Evolutionary conservation across 35 echinoderm and acorn worm genomes (phyloP).

Genomic region (Apostichopus japonicus): DNA sequence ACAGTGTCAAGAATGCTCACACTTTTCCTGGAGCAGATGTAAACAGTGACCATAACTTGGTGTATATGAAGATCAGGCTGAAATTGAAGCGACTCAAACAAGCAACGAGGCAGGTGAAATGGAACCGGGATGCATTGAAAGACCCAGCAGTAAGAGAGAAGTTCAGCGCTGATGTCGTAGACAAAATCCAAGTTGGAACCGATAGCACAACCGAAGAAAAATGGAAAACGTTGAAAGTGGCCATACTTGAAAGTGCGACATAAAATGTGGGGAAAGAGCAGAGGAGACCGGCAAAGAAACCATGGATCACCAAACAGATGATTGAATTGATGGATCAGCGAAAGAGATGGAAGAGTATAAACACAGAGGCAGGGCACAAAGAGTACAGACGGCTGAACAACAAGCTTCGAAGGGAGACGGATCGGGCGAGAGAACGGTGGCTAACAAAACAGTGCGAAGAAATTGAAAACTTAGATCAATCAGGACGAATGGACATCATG

Average conservation of each 20-base stretch:
- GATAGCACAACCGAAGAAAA: no score
- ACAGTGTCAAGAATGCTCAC: conserved; percentile 3
- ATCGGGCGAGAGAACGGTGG: no score
- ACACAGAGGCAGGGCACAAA: background rate
- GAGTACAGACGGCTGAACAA: no score
- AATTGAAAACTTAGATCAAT: background rate
- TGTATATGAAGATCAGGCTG: background rate
- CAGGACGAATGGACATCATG: no score
- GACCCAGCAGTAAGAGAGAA: conserved; percentile 13
- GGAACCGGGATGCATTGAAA: conserved; percentile 7
- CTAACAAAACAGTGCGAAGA: no score
- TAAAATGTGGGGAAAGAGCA: background rate
- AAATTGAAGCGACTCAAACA: conserved; percentile 7
- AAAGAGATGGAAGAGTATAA: no score
- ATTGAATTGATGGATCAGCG: no score
- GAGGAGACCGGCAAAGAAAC: background rate
- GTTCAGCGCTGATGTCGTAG: conserved; percentile 12
- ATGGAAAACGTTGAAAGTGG: no score
- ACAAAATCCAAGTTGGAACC: conserved; percentile 1
- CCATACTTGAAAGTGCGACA: conserved; percentile 15
- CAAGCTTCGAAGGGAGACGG: no score
- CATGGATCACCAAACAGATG: no score
- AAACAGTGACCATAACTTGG: background rate
- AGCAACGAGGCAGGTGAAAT: conserved; percentile 7
- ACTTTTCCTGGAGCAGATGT: conserved; percentile 51